Evolutionary conservation across 1,140 invertebrate genomes (phyloP).

Genomic region (Ceratosolen solmsi): DNA sequence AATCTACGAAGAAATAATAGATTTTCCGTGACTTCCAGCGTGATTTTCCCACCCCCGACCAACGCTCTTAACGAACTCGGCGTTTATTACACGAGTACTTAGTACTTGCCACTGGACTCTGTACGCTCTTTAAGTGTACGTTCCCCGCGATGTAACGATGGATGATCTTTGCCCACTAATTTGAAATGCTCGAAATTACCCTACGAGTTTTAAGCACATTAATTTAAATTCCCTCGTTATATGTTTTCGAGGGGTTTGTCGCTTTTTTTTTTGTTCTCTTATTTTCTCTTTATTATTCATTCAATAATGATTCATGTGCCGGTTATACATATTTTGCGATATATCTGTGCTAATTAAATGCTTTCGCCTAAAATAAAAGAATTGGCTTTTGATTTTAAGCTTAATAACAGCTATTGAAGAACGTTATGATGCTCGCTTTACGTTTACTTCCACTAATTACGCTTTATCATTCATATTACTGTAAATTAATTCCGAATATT

Average conservation of each 20-base stretch:
- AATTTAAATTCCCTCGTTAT: not conserved
- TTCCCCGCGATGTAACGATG: not conserved
- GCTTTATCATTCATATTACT: not conserved
- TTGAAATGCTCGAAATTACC: not conserved
- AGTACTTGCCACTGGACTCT: not conserved
- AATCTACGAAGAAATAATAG: constrained; percentile 51
- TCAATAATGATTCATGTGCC: not conserved
- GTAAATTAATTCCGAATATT: no score
- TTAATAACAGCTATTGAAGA: not conserved
- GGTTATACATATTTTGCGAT: no score
- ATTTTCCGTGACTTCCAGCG: constrained; percentile 17
- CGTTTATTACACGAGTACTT: constrained; percentile 13
- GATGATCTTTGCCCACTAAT: not conserved
- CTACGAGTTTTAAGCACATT: not conserved
- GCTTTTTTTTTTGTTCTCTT: not conserved
- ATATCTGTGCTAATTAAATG: not conserved
- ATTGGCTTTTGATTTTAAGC: not conserved
- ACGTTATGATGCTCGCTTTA: not conserved
- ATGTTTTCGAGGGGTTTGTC: not conserved
- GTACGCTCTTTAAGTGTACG: not conserved
- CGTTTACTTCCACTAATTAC: not conserved
- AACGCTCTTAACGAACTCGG: not conserved
- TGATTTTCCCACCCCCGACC: not conserved
- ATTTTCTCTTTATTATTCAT: not conserved
- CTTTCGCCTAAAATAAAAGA: not conserved